Conservation (phyloP, 2,888 invertebrate species). For the Ochlodes sylvanus region DNA sequence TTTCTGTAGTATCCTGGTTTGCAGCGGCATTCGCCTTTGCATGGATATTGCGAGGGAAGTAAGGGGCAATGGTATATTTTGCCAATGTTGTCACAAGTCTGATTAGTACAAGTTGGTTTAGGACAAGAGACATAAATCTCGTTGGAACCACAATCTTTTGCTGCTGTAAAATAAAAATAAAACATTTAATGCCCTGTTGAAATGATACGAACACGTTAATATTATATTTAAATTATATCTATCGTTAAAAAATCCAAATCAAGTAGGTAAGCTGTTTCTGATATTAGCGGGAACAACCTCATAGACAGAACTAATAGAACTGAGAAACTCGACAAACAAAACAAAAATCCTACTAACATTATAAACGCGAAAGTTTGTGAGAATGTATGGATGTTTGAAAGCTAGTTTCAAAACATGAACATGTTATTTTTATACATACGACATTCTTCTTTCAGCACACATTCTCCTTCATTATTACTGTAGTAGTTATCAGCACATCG, state of each 20-base stretch:
- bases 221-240: too few species aligned
- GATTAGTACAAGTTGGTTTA: slow-evolving; percentile 24
- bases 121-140: slow-evolving; percentile 28
- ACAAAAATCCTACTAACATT: too few species aligned
- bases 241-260: too few species aligned
- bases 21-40: slow-evolving; percentile 52
- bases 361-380: too few species aligned
- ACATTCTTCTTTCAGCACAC: slow-evolving; percentile 48
- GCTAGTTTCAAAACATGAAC: too few species aligned
- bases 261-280: too few species aligned
- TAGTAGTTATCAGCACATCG: slow-evolving; percentile 33
- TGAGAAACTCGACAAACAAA: too few species aligned
- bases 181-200: too few species aligned
- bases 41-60: slow-evolving; percentile 28
- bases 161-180: background rate
- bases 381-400: too few species aligned
- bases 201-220: too few species aligned
- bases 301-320: too few species aligned
- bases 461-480: slow-evolving; percentile 44
- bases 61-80: slow-evolving; percentile 42
- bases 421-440: slow-evolving; percentile 45
- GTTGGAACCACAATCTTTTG: slow-evolving; percentile 9
- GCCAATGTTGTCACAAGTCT: slow-evolving; percentile 49
- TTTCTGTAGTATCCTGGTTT: slow-evolving; percentile 52
- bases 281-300: too few species aligned